Percentiles rank a stretch among this genome's conserved stretches.
phyloP scores from a whole-genome alignment of 2,113 vertebrate species.

The Tachycineta bicolor region DNA sequence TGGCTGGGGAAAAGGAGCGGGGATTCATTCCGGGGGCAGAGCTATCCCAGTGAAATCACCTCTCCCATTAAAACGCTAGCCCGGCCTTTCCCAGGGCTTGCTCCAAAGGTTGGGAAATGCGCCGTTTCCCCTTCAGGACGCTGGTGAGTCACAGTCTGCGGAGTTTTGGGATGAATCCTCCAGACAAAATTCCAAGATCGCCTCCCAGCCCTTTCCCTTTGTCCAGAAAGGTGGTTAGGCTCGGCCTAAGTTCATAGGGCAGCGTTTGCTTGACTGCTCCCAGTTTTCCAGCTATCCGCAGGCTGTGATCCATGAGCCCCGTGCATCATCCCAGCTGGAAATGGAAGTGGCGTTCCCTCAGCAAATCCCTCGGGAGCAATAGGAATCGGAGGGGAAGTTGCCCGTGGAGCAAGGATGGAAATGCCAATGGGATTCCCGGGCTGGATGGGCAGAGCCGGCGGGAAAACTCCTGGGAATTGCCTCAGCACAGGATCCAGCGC shows the following conservation, averaged over 20 bases:
- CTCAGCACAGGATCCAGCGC: neutral
- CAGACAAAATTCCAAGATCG: neutral
- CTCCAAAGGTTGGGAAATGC: neutral
- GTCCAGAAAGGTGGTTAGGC: neutral
- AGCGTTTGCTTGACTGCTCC: neutral
- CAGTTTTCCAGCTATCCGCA: fast-evolving
- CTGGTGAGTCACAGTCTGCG: neutral
- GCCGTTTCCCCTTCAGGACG: neutral
- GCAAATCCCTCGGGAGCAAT: neutral
- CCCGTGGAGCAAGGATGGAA: neutral
- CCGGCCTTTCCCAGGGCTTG: neutral
- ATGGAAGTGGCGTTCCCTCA: neutral
- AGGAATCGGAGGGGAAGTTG: fast-evolving
- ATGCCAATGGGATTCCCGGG: fast-evolving
- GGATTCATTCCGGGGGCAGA: neutral
- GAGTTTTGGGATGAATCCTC: neutral
- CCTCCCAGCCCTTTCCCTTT: neutral
- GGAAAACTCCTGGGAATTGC: neutral
- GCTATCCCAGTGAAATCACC: neutral
- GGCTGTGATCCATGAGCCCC: neutral
- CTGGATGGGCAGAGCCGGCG: neutral
- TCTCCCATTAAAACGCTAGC: neutral
- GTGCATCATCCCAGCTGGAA: neutral
- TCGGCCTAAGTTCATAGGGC: neutral
- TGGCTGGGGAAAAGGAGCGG: neutral